Base-by-base conservation (phyloP, 2,113 vertebrate genomes). In the Xiphorhynchus elegans region DNA sequence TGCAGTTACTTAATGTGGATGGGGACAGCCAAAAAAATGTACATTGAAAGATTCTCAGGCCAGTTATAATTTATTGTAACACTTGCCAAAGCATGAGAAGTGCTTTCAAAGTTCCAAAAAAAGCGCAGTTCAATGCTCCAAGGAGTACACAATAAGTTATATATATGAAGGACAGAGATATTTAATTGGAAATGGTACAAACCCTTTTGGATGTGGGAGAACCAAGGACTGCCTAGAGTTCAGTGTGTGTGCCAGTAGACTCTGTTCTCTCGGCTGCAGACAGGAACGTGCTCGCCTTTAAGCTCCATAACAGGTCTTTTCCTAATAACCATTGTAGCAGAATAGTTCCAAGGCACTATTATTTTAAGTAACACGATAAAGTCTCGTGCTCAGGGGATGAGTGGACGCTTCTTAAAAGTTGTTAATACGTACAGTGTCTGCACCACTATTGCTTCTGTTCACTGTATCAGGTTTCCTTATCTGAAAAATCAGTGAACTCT, bases 1-100 rank as follows among this genome's bases (percentile, higher is more conserved):
- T 97, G 88, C 86, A 89, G 83, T 93, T 95, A 92, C 90, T 90
- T 92, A 86, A 75, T 92, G 93, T 78, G 68, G 44, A 93, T 14
- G 20, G 80, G 40, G 49, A 94, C 68, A 42, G 90, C 87, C 86
- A 95, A 89, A 93, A 93, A 94, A 95, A 90, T 26, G 47, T 70
- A 31, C 47, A 14, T 90, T 96, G 77, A 52, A 93, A 75, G 68
- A 94, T 49, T 92, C 76, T 92, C 56, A 49, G 35, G 47, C 39
- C 64, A 17, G n/a, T 91, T 92, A 56, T 56, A 86, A 90, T 53
- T 95, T 92, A 90, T 64, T 75, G 79, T n/a, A 60, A 44, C 47
- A 37, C 81, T 90, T 85, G 50, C 50, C 67, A 93, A 74, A 88
- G 72, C 44, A 13, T 46, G 53, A 84, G 50, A 88, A 52, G n/a